Evolutionary conservation across 2,113 vertebrate genomes (phyloP).

Genomic region (Naja naja): DNA sequence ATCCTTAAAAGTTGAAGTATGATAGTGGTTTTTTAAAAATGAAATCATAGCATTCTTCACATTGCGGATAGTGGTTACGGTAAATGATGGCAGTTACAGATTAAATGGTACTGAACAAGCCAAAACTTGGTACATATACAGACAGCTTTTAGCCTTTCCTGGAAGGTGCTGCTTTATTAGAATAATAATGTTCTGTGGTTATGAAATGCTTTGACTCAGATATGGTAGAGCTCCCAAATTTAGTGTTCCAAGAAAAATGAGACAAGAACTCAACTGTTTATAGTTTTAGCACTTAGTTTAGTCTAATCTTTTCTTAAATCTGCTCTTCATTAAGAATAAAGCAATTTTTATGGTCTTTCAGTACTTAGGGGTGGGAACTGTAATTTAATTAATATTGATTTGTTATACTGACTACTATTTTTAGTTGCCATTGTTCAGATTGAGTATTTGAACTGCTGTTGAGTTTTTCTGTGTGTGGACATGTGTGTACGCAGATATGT

Average conservation of each 20-base stretch:
- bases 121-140: background rate
- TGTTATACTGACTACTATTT: background rate
- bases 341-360: background rate
- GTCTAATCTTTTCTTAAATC: background rate
- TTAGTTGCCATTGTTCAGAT: background rate
- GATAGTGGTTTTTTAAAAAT: background rate
- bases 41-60: background rate
- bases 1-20: background rate
- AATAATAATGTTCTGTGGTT: background rate
- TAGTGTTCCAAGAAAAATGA: background rate
- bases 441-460: background rate
- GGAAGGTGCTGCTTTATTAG: background rate
- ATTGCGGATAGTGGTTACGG: background rate
- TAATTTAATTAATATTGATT: background rate
- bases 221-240: background rate
- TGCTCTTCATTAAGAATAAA: background rate
- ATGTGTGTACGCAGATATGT: background rate
- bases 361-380: background rate
- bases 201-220: background rate
- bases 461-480: background rate
- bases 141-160: background rate
- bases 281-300: background rate
- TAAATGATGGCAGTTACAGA: background rate
- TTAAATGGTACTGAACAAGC: background rate
- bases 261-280: background rate